Conservation (phyloP, 2,797 vertebrate species). For the Notoglanidium macrostoma region DNA sequence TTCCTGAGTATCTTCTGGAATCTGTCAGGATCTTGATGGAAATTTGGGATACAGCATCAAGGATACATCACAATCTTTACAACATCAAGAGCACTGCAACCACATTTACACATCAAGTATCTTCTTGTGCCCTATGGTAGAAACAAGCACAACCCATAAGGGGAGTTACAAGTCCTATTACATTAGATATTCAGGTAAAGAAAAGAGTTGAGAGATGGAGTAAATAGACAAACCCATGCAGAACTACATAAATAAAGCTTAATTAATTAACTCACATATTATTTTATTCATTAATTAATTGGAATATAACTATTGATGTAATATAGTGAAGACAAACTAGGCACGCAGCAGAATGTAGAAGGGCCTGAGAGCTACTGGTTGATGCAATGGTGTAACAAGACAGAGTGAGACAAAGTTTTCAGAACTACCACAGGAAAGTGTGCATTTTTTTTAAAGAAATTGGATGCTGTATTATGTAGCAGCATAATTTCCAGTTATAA, state of each 20-base stretch:
- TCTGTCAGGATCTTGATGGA: neutral
- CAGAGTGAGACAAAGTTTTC: conserved; percentile 5
- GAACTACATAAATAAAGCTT: neutral
- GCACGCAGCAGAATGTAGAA: neutral
- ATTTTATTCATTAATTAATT: neutral
- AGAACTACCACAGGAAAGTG: conserved; percentile 5
- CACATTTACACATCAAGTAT: neutral
- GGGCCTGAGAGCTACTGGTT: neutral
- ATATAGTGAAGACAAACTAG: neutral
- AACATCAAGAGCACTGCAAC: neutral
- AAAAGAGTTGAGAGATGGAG: neutral
- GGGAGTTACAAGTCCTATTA: too few relatives aligned
- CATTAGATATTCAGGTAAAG: neutral
- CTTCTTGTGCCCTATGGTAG: neutral
- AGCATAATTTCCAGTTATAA: neutral
- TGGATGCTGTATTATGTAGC: neutral
- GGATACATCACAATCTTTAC: neutral
- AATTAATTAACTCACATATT: too few relatives aligned
- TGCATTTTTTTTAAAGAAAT: neutral
- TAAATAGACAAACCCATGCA: neutral
- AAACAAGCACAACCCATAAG: neutral
- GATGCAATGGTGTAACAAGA: conserved; percentile 21
- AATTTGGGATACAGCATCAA: neutral
- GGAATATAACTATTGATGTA: neutral
- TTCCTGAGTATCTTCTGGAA: neutral